Base-by-base conservation (phyloP, 2,113 vertebrate species). In the Raja brachyura region DNA sequence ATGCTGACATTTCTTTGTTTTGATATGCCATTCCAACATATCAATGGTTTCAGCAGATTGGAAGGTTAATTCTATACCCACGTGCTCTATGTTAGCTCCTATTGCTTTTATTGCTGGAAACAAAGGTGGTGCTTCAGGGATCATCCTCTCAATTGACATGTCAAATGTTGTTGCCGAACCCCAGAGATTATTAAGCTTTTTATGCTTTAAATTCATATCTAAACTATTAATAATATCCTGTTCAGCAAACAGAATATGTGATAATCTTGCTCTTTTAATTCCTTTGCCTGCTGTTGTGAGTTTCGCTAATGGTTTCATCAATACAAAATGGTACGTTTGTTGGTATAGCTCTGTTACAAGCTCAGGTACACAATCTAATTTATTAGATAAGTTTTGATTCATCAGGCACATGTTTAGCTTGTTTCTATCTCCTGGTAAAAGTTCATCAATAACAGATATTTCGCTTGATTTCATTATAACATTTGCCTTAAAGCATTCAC, bases 61-160 rank as follows among this genome's bases (percentile, higher is more conserved):
- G 16, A 88, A 88, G 56, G 85, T 59, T 61, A 63, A 63, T 66
- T 88, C 54, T 59, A 61, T 88, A 66, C 59, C 85, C 66, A 31
- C 66, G 0, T n/a, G 85, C n/a, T 88, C 59, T 61, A 88, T 33
- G n/a, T 88, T 88, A 88, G 54, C 56, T 88, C 28, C 85, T 63
- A 0, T 88, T 88, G 28, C 10, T 66, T 66, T 88, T 56, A 66
- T 33, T 88, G 59, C 85, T n/a, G 85, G 85, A 88, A 31, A n/a
- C 85, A 88, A 88, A 66, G 85, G n/a, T 66, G 85, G 85, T 63
- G 85, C 85, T 88, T 66, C 31, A 88, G 85, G 85, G 66, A 88
- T 88, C 85, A 88, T 88, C 85, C 61, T 88, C 48, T 88, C 61
- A 16, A 88, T 33, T 66, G 85, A 88, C 14, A 63, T 31, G n/a